Conservation (phyloP, 2,113 vertebrate genomes). For the Hippocampus comes region DNA sequence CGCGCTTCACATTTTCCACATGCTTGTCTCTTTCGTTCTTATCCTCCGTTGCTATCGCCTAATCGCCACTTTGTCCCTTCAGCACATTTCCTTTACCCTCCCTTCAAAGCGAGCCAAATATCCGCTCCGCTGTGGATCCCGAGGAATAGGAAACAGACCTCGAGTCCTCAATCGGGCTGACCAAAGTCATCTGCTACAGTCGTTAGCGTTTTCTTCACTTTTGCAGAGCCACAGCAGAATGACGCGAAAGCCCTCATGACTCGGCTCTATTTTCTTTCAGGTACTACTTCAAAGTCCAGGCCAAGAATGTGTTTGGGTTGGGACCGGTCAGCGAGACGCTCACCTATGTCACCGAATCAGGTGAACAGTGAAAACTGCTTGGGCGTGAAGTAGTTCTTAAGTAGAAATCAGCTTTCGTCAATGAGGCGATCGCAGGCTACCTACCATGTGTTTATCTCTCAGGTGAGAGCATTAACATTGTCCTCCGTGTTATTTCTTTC, state of each 20-base stretch:
- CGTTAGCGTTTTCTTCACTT: slow-evolving; percentile 36
- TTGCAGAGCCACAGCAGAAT: slow-evolving; percentile 26
- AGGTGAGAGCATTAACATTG: slow-evolving; percentile 41
- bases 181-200: slow-evolving; percentile 45
- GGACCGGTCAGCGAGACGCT: slow-evolving; percentile 90
- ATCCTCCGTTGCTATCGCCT: slow-evolving; percentile 22
- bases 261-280: slow-evolving; percentile 66
- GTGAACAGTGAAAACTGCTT: slow-evolving; percentile 57
- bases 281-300: slow-evolving; percentile 98
- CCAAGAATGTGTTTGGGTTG: slow-evolving; percentile 89
- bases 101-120: slow-evolving; percentile 35
- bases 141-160: slow-evolving; percentile 23
- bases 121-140: slow-evolving; percentile 34
- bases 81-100: neutral
- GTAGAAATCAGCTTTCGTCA: neutral
- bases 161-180: slow-evolving; percentile 34
- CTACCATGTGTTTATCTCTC: slow-evolving; percentile 29
- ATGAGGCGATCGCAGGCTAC: slow-evolving; percentile 12
- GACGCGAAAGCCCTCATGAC: slow-evolving; percentile 14
- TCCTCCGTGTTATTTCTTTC: slow-evolving; percentile 50
- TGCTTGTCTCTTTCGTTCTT: slow-evolving; percentile 12
- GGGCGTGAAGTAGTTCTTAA: neutral
- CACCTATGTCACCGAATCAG: slow-evolving; percentile 93
- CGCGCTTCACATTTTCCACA: slow-evolving; percentile 26
- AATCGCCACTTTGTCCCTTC: slow-evolving; percentile 26